Conservation (phyloP, 1,140 invertebrate species). For the Lepidurus packardi region DNA sequence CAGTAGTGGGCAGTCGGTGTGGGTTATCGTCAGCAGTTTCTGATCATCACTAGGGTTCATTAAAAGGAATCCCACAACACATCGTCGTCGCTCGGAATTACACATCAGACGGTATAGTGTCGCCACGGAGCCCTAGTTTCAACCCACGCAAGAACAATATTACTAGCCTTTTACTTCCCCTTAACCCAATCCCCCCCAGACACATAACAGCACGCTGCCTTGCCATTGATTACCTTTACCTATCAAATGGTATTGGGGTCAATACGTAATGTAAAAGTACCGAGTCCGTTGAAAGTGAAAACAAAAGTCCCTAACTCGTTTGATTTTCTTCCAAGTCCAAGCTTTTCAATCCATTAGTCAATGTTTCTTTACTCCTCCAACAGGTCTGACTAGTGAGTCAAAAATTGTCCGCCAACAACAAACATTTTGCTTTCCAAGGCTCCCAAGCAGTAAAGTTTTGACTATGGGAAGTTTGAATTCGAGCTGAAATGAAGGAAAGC, state of each 20-base stretch:
- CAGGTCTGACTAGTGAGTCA: no score
- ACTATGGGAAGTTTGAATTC: no score
- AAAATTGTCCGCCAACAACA: no score
- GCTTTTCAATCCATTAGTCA: no score
- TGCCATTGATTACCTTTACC: slow-evolving; percentile 18
- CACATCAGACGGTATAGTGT: neutral
- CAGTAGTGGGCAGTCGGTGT: neutral
- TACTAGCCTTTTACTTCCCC: neutral
- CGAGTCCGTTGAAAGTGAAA: neutral
- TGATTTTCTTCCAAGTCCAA: no score
- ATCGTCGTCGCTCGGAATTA: neutral
- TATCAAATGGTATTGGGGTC: neutral
- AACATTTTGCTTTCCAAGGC: no score
- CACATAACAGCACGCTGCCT: neutral
- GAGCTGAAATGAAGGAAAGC: no score
- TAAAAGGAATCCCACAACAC: neutral
- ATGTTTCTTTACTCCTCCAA: no score
- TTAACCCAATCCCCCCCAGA: neutral
- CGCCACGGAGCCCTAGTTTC: neutral
- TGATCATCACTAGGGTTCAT: neutral
- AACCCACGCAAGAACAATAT: neutral
- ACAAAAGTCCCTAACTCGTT: neutral
- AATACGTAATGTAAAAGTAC: neutral
- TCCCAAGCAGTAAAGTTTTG: no score
- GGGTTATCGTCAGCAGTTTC: neutral